A percentile compares a stretch with the other conserved stretches of the same genome.
Evolutionary conservation across 2,797 vertebrate species (phyloP).

Genomic region (Cottoperca gobio): DNA sequence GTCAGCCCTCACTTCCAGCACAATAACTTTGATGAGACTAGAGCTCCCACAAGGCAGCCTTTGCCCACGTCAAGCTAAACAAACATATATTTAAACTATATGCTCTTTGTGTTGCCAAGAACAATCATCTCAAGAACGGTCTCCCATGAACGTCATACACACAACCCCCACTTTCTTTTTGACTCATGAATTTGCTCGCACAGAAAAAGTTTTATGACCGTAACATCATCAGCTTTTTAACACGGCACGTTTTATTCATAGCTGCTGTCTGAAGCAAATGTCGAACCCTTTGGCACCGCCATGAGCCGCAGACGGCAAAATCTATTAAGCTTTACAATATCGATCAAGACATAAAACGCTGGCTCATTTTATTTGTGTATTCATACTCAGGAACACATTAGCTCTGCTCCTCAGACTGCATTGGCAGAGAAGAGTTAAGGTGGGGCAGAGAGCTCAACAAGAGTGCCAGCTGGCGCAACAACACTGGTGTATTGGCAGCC

Average conservation of each 20-base stretch:
- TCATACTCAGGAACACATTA: conserved; percentile 8
- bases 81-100: conserved; percentile 50
- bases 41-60: conserved; percentile 43
- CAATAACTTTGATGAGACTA: conserved; percentile 44
- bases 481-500: conserved; percentile 59
- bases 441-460: conserved; percentile 53
- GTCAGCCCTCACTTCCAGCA: conserved; percentile 39
- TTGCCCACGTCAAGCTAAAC: conserved; percentile 49
- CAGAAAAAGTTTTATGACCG: not conserved
- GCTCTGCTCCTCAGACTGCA: conserved; percentile 10
- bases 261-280: not conserved
- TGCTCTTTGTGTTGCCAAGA: conserved; percentile 36
- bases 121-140: conserved; percentile 41
- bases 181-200: not conserved
- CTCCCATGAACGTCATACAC: conserved; percentile 31
- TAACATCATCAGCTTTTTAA: conserved; percentile 21
- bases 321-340: not conserved
- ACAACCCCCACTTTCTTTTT: not conserved
- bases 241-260: not conserved
- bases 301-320: not conserved
- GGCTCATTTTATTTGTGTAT: conserved; percentile 16
- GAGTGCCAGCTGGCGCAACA: conserved; percentile 62
- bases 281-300: not conserved
- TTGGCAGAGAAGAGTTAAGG: conserved; percentile 56
- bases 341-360: not conserved